Evolutionary conservation across 2,797 vertebrate genomes (phyloP).

Genomic region (Rhodeus uyekii): DNA sequence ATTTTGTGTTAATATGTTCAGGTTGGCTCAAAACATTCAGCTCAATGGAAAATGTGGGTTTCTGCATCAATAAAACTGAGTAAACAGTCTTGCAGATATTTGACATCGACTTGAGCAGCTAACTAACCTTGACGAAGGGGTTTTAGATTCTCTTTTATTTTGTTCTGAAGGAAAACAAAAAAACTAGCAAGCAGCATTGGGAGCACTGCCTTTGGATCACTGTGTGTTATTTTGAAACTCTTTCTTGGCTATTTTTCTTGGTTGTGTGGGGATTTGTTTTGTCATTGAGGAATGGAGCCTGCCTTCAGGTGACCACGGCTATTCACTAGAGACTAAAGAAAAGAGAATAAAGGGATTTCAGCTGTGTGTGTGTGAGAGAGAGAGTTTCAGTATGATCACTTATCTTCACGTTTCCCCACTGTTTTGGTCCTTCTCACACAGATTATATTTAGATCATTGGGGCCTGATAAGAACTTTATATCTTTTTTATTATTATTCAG

Average conservation of each 20-base stretch:
- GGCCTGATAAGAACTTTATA: slow-evolving; percentile 24
- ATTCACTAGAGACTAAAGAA: slow-evolving; percentile 37
- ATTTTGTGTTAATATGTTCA: not conserved
- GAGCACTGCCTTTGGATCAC: not conserved
- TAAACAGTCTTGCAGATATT: slow-evolving; percentile 4
- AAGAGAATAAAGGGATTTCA: slow-evolving; percentile 30
- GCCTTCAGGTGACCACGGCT: slow-evolving; percentile 47
- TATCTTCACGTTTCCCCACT: not conserved
- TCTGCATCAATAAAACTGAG: not conserved
- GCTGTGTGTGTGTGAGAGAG: slow-evolving; percentile 1
- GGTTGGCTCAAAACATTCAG: not conserved
- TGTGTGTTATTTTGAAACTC: slow-evolving; percentile 8
- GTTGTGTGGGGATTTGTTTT: slow-evolving; percentile 47
- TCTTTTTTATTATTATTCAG: slow-evolving; percentile 23
- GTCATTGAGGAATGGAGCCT: slow-evolving; percentile 47
- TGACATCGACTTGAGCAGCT: not conserved
- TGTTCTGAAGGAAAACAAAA: not conserved
- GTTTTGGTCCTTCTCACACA: slow-evolving; percentile 22
- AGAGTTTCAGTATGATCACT: not conserved
- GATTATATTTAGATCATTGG: slow-evolving; percentile 31
- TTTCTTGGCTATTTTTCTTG: slow-evolving; percentile 27
- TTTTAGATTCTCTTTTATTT: slow-evolving; percentile 17
- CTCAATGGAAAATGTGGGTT: not conserved
- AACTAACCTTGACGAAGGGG: slow-evolving; percentile 1
- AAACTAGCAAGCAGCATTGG: not conserved